Base-by-base conservation (phyloP, 2,888 invertebrate genomes). In the Drosophila formosana region DNA sequence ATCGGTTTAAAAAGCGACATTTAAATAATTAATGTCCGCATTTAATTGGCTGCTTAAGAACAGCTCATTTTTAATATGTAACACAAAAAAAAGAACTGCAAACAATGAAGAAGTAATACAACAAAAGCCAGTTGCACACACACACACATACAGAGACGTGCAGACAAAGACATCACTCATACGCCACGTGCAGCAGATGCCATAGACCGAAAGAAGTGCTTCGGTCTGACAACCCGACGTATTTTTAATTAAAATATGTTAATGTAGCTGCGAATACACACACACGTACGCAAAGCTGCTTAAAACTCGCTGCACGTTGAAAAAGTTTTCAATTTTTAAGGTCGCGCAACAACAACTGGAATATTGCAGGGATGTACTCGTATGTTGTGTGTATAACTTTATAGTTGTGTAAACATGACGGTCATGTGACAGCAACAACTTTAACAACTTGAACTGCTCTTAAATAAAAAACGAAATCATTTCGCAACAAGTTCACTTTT, bases 201-300 rank as follows among this genome's bases (percentile, higher is more conserved):
- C 47, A 32, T 50, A 53, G 61, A 39, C 43, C 11, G 26, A 26
- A 58, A 43, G 39, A 58, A 72, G 25, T 58, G 64, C 7, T 45
- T 39, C 52, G n/a, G 60, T 56, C 58, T 55, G 67, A 63, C 65
- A 61, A 46, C n/a, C 34, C 61, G 50, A 75, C 61, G 50, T 57
- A 53, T 80, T 80, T 87, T 87, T 84, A 87, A 87, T 83, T 87
- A 83, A 87, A 87, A 82, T 82, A 82, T 87, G 68, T 81, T 81
- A 87, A 87, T 82, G 66, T 50, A 62, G 37, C 56, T 41, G 41
- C 49, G 56, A 56, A 13, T 30, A 61, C 50, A 57, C 25, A 30
- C 11, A 62, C 18, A 25, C 32, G 30, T n/a, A 18, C 45, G 49
- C 8, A 57, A 67, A 78, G 63, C 63, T 37, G 52, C 61, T 76